Conservation (phyloP, 2,888 invertebrate genomes). For the Ramazzottius varieornatus region DNA sequence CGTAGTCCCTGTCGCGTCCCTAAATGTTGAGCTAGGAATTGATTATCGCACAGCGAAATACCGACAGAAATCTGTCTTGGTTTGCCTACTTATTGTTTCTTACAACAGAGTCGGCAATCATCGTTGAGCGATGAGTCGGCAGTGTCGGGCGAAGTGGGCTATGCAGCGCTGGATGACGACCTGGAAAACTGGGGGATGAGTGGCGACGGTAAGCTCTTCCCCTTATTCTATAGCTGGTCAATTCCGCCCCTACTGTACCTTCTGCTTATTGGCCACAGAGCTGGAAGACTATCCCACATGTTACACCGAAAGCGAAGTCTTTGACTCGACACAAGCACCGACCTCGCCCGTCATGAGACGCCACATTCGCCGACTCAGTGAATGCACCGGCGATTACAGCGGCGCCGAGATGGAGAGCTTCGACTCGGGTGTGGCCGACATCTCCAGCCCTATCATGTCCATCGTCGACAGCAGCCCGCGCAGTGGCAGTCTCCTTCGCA, state of each 20-base stretch:
- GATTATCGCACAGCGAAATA: too few species aligned
- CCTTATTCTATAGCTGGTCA: background rate
- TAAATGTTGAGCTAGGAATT: too few species aligned
- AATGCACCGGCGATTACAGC: slow-evolving; percentile 3
- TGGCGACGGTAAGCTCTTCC: background rate
- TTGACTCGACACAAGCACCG: background rate
- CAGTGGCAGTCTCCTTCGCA: background rate
- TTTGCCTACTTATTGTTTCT: too few species aligned
- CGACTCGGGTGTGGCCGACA: background rate
- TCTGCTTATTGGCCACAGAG: background rate
- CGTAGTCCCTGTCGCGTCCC: too few species aligned
- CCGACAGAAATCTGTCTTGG: too few species aligned
- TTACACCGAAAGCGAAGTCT: background rate
- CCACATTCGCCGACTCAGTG: slow-evolving; percentile 1
- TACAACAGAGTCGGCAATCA: background rate
- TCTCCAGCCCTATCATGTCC: background rate
- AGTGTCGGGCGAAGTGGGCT: background rate
- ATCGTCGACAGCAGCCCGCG: slow-evolving; percentile 4
- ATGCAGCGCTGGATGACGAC: slow-evolving; percentile 1
- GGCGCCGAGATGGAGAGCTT: slow-evolving; percentile 4
- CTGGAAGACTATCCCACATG: background rate
- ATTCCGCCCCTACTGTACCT: too few species aligned
- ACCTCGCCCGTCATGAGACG: background rate
- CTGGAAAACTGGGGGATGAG: slow-evolving; percentile 2
- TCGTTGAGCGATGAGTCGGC: background rate